These are phyloP conservation scores for Conopomorpha cramerella DNA, from an alignment of 1,140 invertebrate species.

Conservation along the genomic window DNA sequence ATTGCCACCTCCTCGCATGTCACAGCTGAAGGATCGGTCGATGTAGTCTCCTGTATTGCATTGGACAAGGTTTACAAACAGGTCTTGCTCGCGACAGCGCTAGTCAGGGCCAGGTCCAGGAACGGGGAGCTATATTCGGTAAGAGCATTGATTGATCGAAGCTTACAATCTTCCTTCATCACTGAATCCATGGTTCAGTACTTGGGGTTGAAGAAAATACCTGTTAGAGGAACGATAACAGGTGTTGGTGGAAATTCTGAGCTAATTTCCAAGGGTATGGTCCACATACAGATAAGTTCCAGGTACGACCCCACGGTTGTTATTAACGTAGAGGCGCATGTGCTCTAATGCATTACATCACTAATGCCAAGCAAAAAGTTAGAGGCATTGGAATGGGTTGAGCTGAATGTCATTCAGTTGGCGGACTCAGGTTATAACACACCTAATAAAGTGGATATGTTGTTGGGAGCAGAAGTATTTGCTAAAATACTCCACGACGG, in stretches of 20 bases:
- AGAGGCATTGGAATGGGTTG: neutral
- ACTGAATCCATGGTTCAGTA: slow-evolving; percentile 11
- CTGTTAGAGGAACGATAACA: slow-evolving; percentile 5
- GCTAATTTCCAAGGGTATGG: slow-evolving; percentile 6
- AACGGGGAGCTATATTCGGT: slow-evolving; percentile 3
- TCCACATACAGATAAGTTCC: slow-evolving; percentile 9
- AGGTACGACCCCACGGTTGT: slow-evolving; percentile 8
- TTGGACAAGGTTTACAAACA: slow-evolving; percentile 6
- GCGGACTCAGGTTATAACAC: slow-evolving; percentile 3
- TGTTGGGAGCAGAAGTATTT: slow-evolving; percentile 5
- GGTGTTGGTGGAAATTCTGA: slow-evolving; percentile 6
- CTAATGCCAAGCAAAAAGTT: slow-evolving; percentile 6
- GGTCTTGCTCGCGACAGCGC: slow-evolving; percentile 12
- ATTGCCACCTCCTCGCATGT: neutral
- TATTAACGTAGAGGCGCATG: slow-evolving; percentile 8
- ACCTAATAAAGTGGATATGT: slow-evolving; percentile 5
- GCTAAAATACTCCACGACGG: slow-evolving; percentile 3
- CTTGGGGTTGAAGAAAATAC: slow-evolving; percentile 8
- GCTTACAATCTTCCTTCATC: slow-evolving; percentile 12
- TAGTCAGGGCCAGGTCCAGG: slow-evolving; percentile 8
- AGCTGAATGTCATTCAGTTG: neutral
- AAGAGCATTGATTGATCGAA: slow-evolving; percentile 9
- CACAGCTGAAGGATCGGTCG: neutral
- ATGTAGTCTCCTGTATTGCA: slow-evolving; percentile 5
- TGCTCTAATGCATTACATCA: slow-evolving; percentile 8